Evolutionary conservation across 2,888 invertebrate species (phyloP), one percentile per base, ranked within the genome.

Genomic region (Stratiomys singularior): DNA sequence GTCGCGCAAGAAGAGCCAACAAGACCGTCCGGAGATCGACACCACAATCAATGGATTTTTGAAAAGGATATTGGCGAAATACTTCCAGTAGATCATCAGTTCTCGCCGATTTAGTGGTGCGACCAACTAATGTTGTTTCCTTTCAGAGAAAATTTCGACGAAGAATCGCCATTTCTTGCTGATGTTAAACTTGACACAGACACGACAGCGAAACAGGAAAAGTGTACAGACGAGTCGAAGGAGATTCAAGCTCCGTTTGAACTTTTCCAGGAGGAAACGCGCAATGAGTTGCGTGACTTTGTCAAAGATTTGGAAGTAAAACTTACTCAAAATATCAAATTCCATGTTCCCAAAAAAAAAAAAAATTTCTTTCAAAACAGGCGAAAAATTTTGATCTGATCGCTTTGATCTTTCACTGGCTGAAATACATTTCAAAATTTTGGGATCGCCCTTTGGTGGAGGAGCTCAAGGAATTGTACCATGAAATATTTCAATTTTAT

Each of bases 1-100:
- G 0, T 83, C 84, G 18, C 81, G 84, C 3, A 85, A 84, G 77
- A 85, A 84, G 77, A 81, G 81, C 67, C 82, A 83, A 78, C 82
- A 81, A 27, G 85, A 85, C 67, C 81, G 82, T 21, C 80, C 82
- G 13, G 84, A 85, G 77, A 76, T 81, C 4, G 84, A 85, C 78
- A 82, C 82, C 15, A 82, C 83, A 1, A 80, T 85, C 0, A 84
- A 84, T 79, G 84, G 84, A 0, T 83, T 83, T 78, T 78, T 86
- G 27, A 79, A 81, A 30, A 81, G 83, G 74, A 82, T 83, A 3
- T 83, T 85, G 30, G 76, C 79, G 0, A 83, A 83, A 78, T 84
- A 83, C 78, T 83, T 82, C 30, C 81, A 82, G 82, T 83, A 81
- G 79, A 81, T 9, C 37, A 5, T 37, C 9, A 37, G 9, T 3